These are phyloP conservation scores for Euura lappo DNA, from an alignment of 1,140 invertebrate genomes.

Conservation along the genomic window DNA sequence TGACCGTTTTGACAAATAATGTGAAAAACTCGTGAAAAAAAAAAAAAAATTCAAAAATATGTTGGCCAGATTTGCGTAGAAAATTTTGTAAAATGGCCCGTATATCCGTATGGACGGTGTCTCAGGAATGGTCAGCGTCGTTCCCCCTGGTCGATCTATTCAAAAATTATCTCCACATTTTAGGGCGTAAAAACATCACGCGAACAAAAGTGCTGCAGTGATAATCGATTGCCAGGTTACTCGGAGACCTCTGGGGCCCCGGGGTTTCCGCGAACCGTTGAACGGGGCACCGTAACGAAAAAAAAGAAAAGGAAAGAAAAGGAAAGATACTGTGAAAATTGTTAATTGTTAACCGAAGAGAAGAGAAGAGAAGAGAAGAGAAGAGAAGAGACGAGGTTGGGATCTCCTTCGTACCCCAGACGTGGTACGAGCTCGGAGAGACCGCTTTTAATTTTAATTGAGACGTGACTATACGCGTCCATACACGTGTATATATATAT, in stretches of 20 bases:
- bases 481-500: too few relatives aligned
- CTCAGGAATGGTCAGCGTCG: background rate
- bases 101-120: background rate
- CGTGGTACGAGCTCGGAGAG: too few relatives aligned
- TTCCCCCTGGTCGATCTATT: background rate
- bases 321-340: slow-evolving; percentile 4
- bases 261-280: slow-evolving; percentile 14
- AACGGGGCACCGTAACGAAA: background rate
- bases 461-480: slow-evolving; percentile 10
- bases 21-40: too few relatives aligned
- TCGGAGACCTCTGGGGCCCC: background rate
- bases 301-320: too few relatives aligned
- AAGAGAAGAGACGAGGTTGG: too few relatives aligned
- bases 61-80: too few relatives aligned
- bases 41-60: too few relatives aligned
- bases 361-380: too few relatives aligned
- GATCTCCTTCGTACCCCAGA: too few relatives aligned
- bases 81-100: too few relatives aligned
- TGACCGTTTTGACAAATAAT: too few relatives aligned
- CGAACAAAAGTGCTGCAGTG: slow-evolving; percentile 9
- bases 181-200: slow-evolving; percentile 12
- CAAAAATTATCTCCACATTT: slow-evolving; percentile 10
- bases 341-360: slow-evolving; percentile 11
- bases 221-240: slow-evolving; percentile 10
- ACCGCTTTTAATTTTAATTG: slow-evolving; percentile 4